These are phyloP conservation scores for Hirtodrosophila cameraria DNA, from an alignment of 2,888 invertebrate genomes.

Conservation along the genomic window DNA sequence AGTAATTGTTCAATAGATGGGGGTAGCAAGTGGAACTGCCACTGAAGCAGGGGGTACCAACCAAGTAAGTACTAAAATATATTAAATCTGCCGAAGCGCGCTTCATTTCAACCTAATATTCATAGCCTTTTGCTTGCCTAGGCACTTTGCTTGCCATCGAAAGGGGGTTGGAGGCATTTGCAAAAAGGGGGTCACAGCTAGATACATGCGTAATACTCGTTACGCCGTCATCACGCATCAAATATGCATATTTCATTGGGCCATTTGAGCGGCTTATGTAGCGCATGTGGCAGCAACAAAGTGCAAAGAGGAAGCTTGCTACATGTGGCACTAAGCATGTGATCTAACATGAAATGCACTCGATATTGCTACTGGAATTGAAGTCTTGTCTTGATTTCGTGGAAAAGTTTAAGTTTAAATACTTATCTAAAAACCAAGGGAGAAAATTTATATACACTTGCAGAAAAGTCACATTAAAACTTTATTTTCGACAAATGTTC, in stretches of 20 bases:
- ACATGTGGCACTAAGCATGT: conserved; percentile 43
- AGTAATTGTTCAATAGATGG: conserved; percentile 55
- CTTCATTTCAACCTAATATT: conserved; percentile 30
- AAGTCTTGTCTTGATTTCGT: not conserved
- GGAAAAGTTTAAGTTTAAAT: too few relatives aligned
- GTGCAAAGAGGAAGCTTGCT: conserved; percentile 16
- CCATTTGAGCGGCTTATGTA: conserved; percentile 53
- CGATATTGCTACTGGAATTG: not conserved
- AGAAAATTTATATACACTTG: too few relatives aligned
- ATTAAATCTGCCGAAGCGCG: conserved; percentile 49
- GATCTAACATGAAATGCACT: not conserved
- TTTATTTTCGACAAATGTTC: too few relatives aligned
- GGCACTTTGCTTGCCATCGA: conserved; percentile 4
- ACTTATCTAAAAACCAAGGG: too few relatives aligned
- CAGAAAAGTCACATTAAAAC: too few relatives aligned
- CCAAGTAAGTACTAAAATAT: conserved; percentile 42
- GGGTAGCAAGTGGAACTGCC: not conserved
- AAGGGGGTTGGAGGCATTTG: not conserved
- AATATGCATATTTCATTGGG: conserved; percentile 71
- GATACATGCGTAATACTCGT: not conserved
- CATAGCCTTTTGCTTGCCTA: conserved; percentile 27
- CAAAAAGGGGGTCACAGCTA: not conserved
- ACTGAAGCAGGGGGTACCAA: too few relatives aligned
- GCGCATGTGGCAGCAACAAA: conserved; percentile 15
- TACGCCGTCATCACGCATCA: conserved; percentile 52